phyloP scores from a whole-genome alignment of 2,888 invertebrate genomes.

The Odontothrips loti region DNA sequence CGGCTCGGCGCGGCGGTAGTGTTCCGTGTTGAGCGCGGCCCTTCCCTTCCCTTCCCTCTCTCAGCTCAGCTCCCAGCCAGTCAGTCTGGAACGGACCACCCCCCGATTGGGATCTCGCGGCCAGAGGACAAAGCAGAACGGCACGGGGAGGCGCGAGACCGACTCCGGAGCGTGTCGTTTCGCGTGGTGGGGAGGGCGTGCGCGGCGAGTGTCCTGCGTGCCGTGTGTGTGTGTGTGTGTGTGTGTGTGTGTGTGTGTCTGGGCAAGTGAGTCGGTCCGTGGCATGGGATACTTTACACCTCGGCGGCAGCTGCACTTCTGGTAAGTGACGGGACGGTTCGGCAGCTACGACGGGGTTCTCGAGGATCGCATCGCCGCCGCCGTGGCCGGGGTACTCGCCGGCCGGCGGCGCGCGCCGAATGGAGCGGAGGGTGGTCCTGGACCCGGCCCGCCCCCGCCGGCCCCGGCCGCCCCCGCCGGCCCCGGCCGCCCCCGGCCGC shows the following conservation, averaged over 20 bases:
- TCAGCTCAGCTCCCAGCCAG: not conserved
- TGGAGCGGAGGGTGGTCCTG: not conserved
- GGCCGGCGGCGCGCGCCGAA: not conserved
- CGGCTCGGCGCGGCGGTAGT: not conserved
- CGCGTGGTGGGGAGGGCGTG: not conserved
- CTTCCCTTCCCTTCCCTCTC: not conserved
- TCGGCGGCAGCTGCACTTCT: not conserved
- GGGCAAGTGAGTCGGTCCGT: not conserved
- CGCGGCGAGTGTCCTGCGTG: not conserved
- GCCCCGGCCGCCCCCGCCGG: no score
- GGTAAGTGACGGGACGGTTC: not conserved
- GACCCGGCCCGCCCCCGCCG: not conserved
- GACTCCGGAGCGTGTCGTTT: no score
- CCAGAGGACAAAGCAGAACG: no score
- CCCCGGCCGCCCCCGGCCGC: no score
- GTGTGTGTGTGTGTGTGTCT: not conserved
- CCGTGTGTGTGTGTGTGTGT: not conserved
- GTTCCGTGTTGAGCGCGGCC: not conserved
- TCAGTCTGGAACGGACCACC: not conserved
- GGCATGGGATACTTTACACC: not conserved
- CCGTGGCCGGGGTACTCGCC: no score
- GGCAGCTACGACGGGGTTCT: no score
- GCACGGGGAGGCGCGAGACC: not conserved
- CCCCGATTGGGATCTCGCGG: not conserved
- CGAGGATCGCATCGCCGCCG: no score